Conservation (phyloP, 2,797 vertebrate species). For the Podarcis siculus region DNA sequence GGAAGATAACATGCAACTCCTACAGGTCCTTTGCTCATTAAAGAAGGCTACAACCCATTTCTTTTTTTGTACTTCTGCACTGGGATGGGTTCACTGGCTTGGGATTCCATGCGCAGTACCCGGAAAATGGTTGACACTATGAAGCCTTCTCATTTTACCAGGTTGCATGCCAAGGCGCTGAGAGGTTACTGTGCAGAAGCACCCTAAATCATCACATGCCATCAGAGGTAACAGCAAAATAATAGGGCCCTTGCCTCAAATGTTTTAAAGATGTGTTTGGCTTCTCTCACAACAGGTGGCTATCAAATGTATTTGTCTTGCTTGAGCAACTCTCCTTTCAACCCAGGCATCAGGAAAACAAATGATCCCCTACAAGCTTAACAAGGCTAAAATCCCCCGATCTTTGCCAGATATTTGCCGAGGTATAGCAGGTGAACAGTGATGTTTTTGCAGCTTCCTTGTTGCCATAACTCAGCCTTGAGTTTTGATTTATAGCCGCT, state of each 20-base stretch:
- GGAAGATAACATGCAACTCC: not conserved
- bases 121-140: not conserved
- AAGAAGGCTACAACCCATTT: not conserved
- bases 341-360: constrained; percentile 14
- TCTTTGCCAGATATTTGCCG: not conserved
- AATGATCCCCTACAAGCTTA: not conserved
- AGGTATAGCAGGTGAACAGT: not conserved
- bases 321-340: not conserved
- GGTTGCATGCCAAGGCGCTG: not conserved
- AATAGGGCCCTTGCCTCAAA: not conserved
- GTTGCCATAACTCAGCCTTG: not conserved
- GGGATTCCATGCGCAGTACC: not conserved
- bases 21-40: not conserved
- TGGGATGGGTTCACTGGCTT: not conserved
- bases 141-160: not conserved
- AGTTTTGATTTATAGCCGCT: not conserved
- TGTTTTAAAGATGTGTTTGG: constrained; percentile 16
- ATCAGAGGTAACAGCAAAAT: not conserved
- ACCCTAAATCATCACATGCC: not conserved
- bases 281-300: constrained; percentile 10
- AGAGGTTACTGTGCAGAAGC: not conserved
- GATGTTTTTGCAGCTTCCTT: not conserved
- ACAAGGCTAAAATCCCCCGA: not conserved
- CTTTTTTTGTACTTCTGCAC: not conserved
- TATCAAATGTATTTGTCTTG: not conserved